Evolutionary conservation across 2,888 invertebrate genomes (phyloP).

Genomic region (Drosophila niveifrons): DNA sequence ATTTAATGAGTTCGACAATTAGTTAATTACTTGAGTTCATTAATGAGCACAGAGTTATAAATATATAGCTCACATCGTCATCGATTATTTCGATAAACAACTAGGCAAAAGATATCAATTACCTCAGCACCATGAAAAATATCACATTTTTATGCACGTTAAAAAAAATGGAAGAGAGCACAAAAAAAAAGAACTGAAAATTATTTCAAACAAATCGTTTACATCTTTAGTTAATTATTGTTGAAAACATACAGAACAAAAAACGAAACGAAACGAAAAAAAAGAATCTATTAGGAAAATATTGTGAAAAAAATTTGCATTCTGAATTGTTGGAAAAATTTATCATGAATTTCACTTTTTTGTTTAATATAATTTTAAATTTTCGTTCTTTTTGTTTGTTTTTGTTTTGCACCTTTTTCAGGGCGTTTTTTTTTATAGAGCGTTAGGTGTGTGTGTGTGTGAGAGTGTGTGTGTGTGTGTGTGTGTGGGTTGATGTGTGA

Average conservation of each 20-base stretch:
- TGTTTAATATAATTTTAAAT: constrained; percentile 27
- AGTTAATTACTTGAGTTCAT: constrained; percentile 49
- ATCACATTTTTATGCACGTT: constrained; percentile 62
- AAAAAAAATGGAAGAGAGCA: constrained; percentile 35
- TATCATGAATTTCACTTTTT: constrained; percentile 36
- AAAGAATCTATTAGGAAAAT: constrained; percentile 32
- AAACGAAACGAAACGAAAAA: background rate
- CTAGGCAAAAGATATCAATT: constrained; percentile 37
- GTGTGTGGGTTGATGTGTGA: constrained; percentile 53
- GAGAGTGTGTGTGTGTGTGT: constrained; percentile 43
- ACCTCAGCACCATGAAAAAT: constrained; percentile 63
- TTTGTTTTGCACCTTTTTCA: constrained; percentile 59
- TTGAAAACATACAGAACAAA: constrained; percentile 1
- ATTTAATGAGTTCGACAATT: constrained; percentile 24
- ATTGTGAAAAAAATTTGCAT: constrained; percentile 63
- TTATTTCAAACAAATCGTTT: constrained; percentile 13
- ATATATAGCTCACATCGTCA: constrained; percentile 1
- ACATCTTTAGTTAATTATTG: constrained; percentile 11
- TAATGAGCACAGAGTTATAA: constrained; percentile 9
- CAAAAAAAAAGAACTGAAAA: constrained; percentile 17
- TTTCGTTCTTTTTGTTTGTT: constrained; percentile 48
- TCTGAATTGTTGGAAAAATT: constrained; percentile 66
- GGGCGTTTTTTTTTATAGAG: constrained; percentile 55
- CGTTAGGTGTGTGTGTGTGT: constrained; percentile 52
- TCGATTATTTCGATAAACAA: constrained; percentile 28